Evolutionary conservation across 2,113 vertebrate genomes (phyloP).

Genomic region (Microcebus murinus): DNA sequence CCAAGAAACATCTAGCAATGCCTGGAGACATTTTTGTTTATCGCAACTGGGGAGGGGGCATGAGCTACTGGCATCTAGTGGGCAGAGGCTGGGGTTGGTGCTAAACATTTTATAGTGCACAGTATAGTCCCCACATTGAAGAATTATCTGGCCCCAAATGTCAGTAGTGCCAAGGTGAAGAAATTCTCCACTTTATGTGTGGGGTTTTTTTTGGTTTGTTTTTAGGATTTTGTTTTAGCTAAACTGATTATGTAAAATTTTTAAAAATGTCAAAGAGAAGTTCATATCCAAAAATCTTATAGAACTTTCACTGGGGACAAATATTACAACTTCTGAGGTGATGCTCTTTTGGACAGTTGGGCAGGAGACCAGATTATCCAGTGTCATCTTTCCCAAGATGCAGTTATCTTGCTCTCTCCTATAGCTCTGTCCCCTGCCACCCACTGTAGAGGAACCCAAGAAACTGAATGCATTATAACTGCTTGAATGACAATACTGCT

Average conservation of each 20-base stretch:
- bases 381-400: neutral
- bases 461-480: neutral
- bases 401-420: neutral
- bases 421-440: neutral
- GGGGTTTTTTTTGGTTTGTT: neutral
- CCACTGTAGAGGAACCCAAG: neutral
- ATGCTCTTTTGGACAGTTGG: neutral
- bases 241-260: conserved; percentile 19
- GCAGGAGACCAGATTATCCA: neutral
- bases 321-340: neutral
- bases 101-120: neutral
- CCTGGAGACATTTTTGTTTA: neutral
- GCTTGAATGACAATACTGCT: neutral
- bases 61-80: neutral
- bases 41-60: neutral
- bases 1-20: neutral
- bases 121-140: neutral
- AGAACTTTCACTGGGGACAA: conserved; percentile 22
- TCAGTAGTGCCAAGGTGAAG: neutral
- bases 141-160: neutral
- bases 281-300: conserved; percentile 2
- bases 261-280: neutral
- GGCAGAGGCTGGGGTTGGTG: neutral
- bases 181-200: neutral
- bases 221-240: conserved; percentile 16